Evolutionary conservation across 2,113 vertebrate species (phyloP).

Genomic region (Callionymus lyra): DNA sequence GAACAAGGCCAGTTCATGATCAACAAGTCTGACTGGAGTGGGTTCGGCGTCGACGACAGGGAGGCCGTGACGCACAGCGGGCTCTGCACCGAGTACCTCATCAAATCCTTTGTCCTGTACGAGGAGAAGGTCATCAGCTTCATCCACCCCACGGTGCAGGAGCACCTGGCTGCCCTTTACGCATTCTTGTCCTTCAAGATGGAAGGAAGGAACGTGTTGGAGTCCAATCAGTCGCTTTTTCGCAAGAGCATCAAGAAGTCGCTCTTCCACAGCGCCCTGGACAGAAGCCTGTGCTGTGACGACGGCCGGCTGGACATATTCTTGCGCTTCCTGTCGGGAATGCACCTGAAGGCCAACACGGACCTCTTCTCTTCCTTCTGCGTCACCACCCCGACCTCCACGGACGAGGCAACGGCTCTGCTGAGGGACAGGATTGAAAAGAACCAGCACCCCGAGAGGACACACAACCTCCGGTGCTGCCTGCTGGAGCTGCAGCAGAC

Average conservation of each 20-base stretch:
- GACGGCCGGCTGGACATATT: slow-evolving; percentile 49
- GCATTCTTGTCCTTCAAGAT: slow-evolving; percentile 42
- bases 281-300: slow-evolving; percentile 36
- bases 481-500: slow-evolving; percentile 42
- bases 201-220: slow-evolving; percentile 47
- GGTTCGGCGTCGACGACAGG: not conserved
- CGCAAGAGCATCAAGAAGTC: too few relatives aligned
- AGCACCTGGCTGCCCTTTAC: slow-evolving; percentile 65
- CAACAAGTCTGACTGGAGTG: slow-evolving; percentile 24
- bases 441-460: slow-evolving; percentile 22
- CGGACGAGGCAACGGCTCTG: slow-evolving; percentile 14
- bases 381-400: slow-evolving; percentile 5
- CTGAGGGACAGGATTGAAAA: slow-evolving; percentile 46
- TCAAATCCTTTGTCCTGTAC: slow-evolving; percentile 29
- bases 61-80: slow-evolving; percentile 45
- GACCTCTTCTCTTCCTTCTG: slow-evolving; percentile 35
- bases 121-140: slow-evolving; percentile 51
- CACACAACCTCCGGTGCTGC: slow-evolving; percentile 36
- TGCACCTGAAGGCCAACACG: slow-evolving; percentile 36
- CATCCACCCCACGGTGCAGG: slow-evolving; percentile 63
- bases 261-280: slow-evolving; percentile 44
- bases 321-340: slow-evolving; percentile 53
- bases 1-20: slow-evolving; percentile 41
- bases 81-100: slow-evolving; percentile 46
- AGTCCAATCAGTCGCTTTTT: not conserved